Conservation (phyloP, 2,113 vertebrate genomes). For the Sturnus vulgaris region DNA sequence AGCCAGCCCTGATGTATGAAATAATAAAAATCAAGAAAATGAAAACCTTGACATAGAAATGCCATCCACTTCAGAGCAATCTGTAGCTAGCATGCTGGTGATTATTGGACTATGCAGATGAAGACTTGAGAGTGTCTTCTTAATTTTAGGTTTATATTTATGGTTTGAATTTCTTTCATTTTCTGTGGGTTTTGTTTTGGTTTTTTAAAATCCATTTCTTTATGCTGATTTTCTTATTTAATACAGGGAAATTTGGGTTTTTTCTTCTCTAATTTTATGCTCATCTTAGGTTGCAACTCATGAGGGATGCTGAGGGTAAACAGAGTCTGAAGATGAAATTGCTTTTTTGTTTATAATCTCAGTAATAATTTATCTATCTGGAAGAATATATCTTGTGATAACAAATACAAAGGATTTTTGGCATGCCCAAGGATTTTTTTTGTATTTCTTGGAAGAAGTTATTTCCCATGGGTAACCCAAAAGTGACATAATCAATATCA, state of each 20-base stretch:
- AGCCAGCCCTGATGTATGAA: background rate
- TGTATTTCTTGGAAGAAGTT: background rate
- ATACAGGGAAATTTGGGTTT: accelerated
- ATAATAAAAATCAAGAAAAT: background rate
- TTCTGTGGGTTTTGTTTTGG: background rate
- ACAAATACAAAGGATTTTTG: background rate
- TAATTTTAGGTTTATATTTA: background rate
- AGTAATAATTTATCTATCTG: background rate
- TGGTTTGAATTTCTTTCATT: background rate
- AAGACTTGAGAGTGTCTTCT: background rate
- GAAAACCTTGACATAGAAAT: background rate
- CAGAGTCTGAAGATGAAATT: background rate
- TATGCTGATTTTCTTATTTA: background rate
- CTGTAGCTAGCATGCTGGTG: background rate
- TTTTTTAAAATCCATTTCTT: background rate
- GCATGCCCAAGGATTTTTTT: background rate
- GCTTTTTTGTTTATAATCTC: background rate
- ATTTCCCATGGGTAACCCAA: background rate
- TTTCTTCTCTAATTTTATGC: background rate
- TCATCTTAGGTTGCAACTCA: background rate
- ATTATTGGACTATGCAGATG: background rate
- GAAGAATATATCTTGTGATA: background rate
- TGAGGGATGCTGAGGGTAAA: background rate
- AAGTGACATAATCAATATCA: background rate
- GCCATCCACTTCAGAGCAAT: background rate